Evolutionary conservation across 2,797 vertebrate species (phyloP).

Genomic region (Crocidura indochinensis): DNA sequence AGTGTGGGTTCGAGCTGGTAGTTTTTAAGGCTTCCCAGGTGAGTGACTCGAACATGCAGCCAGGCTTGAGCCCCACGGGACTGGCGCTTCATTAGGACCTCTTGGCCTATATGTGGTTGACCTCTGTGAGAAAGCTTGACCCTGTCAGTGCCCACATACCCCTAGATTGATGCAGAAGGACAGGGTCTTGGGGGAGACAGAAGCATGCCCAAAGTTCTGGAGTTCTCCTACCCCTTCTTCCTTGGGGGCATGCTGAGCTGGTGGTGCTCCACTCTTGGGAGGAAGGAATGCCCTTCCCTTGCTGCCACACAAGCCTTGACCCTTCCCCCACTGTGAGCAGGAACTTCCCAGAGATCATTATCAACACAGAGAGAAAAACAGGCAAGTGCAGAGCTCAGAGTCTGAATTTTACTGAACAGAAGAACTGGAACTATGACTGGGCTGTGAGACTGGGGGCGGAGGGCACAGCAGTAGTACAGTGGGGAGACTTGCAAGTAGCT

Average conservation of each 20-base stretch:
- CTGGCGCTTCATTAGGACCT: neutral
- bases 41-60: neutral
- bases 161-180: no score
- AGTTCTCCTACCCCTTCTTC: neutral
- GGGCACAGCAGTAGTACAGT: no score
- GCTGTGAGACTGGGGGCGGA: no score
- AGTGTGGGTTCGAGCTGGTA: neutral
- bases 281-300: neutral
- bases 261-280: neutral
- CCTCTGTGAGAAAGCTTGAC: neutral
- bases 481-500: no score
- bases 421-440: no score
- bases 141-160: no score
- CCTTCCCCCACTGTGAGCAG: no score
- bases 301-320: neutral
- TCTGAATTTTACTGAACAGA: no score
- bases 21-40: neutral
- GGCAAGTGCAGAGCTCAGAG: no score
- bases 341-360: no score
- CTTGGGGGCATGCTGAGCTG: no score
- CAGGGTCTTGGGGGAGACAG: accelerated
- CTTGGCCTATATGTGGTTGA: neutral
- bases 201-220: neutral
- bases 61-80: neutral
- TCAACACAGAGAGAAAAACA: no score